Base-by-base conservation (phyloP, 2,113 vertebrate genomes). In the Calidris pygmaea region DNA sequence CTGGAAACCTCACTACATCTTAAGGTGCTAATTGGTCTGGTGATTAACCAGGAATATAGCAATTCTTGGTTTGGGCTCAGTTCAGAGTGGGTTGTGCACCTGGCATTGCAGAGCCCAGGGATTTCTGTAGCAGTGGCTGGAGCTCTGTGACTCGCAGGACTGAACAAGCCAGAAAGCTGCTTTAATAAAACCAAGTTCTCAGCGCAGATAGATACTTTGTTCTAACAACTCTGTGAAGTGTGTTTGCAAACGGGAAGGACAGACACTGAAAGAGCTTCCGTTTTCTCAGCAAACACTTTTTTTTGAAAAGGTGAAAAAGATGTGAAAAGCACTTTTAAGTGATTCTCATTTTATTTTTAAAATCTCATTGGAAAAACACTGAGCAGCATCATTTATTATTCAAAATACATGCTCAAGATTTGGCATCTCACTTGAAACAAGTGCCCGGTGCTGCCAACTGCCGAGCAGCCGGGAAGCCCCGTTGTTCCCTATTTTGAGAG, bases 401-500 rank as follows among this genome's bases (percentile, higher is more conserved):
- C 34, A 74, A 27, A 75, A 73, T 12, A 45, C 26, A 39, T 17
- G 22, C 32, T 66, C 7, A 23, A 7, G 41, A 4, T 35, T 30
- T 35, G 35, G 34, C 2, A 2, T 17, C 14, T 75, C 22, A 17
- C 11, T 35, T 45, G 60, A 45, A 43, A 11, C 2, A 5, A 50
- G 47, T 4, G 4, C 59, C 70, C 70, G 6, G 80, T n/a, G 39
- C 85, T 60, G 41, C 63, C 9, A 4, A 22, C 41, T 39, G 73
- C 78, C 0, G 5, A 73, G 47, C 19, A 12, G 29, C 32, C 0
- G 0, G 58, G 71, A 56, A 59, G 32, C 30, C 29, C n/a, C 1
- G 1, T 11, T 20, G 9, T 17, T 53, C 24, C 60, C 24, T 26
- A 5, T 4, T 89, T 9, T 0, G 35, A 26, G 41, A 39, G 24